Evolutionary conservation across 2,888 invertebrate genomes (phyloP).

Genomic region (Agonopterix heracliana): DNA sequence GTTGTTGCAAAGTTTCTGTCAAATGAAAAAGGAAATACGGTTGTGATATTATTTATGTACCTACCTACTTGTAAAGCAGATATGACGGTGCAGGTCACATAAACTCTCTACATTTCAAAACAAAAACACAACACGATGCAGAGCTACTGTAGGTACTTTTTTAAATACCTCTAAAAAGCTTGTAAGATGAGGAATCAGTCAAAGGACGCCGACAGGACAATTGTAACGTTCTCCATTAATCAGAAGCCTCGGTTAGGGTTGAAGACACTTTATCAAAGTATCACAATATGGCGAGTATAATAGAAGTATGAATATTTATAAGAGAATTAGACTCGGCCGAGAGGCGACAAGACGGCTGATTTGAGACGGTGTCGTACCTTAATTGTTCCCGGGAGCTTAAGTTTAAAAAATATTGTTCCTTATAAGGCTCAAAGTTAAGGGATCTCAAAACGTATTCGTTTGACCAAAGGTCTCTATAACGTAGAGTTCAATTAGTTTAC

Average conservation of each 20-base stretch:
- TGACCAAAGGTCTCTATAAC: no score
- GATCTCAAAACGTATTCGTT: no score
- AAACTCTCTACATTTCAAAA: no score
- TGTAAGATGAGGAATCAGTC: conserved; percentile 17
- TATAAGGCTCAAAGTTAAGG: neutral
- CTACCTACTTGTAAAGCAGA: no score
- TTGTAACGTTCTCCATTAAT: conserved; percentile 44
- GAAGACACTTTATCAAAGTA: conserved; percentile 70
- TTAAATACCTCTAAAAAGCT: conserved; percentile 12
- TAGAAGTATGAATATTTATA: conserved; percentile 68
- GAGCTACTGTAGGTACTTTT: no score
- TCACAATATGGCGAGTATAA: conserved; percentile 63
- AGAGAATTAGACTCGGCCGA: conserved; percentile 18
- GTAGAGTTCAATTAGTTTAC: neutral
- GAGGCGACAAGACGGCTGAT: conserved; percentile 39
- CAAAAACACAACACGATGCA: no score
- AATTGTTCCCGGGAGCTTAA: conserved; percentile 38
- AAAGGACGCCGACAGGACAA: conserved; percentile 29
- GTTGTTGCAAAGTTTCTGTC: no score
- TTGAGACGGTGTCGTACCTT: conserved; percentile 48
- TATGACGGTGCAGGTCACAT: no score
- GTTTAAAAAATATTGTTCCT: conserved; percentile 14
- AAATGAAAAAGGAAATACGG: no score
- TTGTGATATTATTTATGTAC: no score
- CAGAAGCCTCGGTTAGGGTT: conserved; percentile 39